These are phyloP conservation scores for Neolamprologus hecqui DNA, from an alignment of 2,113 vertebrate genomes.

Conservation along the genomic window DNA sequence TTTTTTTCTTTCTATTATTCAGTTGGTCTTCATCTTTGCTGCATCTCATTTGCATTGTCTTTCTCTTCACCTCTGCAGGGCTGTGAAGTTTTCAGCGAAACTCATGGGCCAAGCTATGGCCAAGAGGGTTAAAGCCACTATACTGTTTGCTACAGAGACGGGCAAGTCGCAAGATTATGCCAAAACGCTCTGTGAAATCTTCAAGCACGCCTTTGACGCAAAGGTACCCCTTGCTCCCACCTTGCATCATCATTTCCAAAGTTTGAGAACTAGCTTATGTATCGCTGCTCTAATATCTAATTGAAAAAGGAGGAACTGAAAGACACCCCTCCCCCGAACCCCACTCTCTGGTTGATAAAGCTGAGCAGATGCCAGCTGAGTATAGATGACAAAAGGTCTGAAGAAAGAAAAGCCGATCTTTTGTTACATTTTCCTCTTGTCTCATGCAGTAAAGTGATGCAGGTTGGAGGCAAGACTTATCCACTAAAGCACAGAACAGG, in stretches of 20 bases:
- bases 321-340: not conserved
- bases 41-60: not conserved
- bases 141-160: conserved; percentile 93
- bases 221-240: conserved; percentile 76
- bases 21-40: not conserved
- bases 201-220: conserved; percentile 96
- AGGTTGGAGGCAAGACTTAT: conserved; percentile 27
- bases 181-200: conserved; percentile 97
- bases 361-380: conserved; percentile 22
- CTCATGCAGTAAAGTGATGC: conserved; percentile 13
- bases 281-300: not conserved
- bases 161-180: conserved; percentile 95
- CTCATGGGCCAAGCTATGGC: conserved; percentile 99
- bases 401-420: not conserved
- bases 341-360: not conserved
- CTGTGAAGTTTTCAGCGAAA: conserved; percentile 97
- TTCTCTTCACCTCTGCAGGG: conserved; percentile 65
- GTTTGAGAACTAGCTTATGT: not conserved
- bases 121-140: conserved; percentile 95
- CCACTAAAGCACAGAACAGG: conserved; percentile 25
- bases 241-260: conserved; percentile 32
- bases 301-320: conserved; percentile 3
- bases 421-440: conserved; percentile 29
- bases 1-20: not conserved
- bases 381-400: not conserved